Evolutionary conservation across 2,888 invertebrate species (phyloP), one percentile per base, ranked within the genome.

Genomic region (Trichogramma dendrolimi): DNA sequence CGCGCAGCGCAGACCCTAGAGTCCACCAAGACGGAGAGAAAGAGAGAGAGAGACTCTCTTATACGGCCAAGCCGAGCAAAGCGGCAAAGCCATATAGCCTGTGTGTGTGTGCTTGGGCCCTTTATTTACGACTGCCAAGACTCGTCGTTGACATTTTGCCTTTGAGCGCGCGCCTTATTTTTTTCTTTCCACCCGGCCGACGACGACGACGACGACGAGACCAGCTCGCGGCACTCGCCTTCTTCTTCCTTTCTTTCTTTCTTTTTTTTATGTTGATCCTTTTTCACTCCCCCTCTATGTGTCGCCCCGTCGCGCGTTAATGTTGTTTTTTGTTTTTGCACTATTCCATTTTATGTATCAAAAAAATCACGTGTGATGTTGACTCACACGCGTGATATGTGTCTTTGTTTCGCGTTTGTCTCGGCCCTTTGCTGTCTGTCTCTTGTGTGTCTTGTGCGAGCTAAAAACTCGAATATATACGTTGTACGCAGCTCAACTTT

Each of bases 11-110:
- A 27, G 27, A 27, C 27, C 27, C 2, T 27, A 27, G 27, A 27
- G 27, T 27, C 46, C 68, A 56, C 67, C 61, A 60, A 60, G 67
- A 67, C 63, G 61, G 63, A 62, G 66, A 61, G 65, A 64, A 55
- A 50, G 55, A 39, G 55, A 51, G 49, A 53, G 59, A 55, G 55
- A 57, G 54, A 48, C 27, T 27, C 27, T 27, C 27, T 27, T 27
- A 27, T 27, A 27, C 3, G 27, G 3, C 27, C 27, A 27, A 27
- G 27, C 27, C 27, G 27, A 27, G 27, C 27, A 27, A 27, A 27
- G 27, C 27, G 27, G 27, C 27, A 27, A 27, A 27, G 27, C 27
- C 27, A 27, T 27, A 27, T 27, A 27, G 27, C 27, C 27, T 27
- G 27, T 27, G 27, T 27, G 27, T 27, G 27, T 27, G 27, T 27